A percentile compares a stretch with the other conserved stretches of the same genome.
These are phyloP conservation scores for Sinella curviseta DNA, from an alignment of 1,140 invertebrate species.

Conservation along the genomic window DNA sequence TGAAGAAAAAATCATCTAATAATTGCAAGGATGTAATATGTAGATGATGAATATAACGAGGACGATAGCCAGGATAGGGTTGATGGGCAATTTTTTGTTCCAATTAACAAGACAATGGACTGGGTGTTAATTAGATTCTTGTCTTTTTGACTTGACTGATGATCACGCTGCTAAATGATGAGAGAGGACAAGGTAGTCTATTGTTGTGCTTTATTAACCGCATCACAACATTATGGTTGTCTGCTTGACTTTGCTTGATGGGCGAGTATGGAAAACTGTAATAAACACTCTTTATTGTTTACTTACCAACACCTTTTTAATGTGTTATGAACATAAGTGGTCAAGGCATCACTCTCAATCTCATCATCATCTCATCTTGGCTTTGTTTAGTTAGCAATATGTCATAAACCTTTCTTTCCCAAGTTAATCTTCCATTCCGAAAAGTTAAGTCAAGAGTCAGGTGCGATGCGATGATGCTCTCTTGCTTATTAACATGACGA, in stretches of 20 bases:
- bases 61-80: no score
- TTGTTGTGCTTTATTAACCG: background rate
- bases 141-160: conserved; percentile 14
- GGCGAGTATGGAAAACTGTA: background rate
- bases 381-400: background rate
- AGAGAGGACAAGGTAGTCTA: background rate
- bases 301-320: background rate
- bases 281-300: background rate
- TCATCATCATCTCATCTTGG: background rate
- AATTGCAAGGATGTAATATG: no score
- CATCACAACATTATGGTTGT: background rate
- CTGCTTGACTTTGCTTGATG: background rate
- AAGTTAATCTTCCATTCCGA: no score
- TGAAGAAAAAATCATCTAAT: no score
- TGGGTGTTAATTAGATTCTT: conserved; percentile 17
- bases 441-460: no score
- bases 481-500: background rate
- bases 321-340: background rate
- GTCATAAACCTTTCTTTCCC: background rate
- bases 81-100: conserved; percentile 2
- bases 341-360: background rate
- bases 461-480: no score
- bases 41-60: no score
- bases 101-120: conserved; percentile 13
- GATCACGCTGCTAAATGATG: background rate